phyloP scores from a whole-genome alignment of 1,140 invertebrate genomes.

The Neodiprion pinetum region DNA sequence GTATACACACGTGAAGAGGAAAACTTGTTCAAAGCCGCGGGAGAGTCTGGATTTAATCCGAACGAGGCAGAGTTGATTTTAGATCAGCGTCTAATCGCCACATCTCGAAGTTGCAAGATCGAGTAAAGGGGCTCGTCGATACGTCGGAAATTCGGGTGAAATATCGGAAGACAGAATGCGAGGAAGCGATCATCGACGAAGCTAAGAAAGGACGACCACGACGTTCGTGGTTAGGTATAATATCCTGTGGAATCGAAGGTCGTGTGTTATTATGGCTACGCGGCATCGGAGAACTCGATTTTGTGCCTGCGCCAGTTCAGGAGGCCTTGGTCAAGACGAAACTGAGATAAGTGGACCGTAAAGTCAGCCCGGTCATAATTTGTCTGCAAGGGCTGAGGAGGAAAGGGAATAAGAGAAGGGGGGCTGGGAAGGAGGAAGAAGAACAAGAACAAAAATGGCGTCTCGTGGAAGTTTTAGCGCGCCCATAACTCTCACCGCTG shows the following conservation, averaged over 20 bases:
- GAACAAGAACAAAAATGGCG: conserved; percentile 2
- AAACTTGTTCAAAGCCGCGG: too few relatives aligned
- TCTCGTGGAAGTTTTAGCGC: background rate
- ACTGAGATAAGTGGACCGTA: conserved; percentile 7
- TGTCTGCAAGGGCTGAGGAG: background rate
- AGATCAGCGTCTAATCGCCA: too few relatives aligned
- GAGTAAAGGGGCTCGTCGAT: too few relatives aligned
- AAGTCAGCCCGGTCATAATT: background rate
- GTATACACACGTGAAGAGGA: too few relatives aligned
- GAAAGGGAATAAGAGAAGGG: background rate
- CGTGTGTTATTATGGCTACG: too few relatives aligned
- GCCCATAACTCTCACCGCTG: background rate
- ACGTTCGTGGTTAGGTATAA: background rate
- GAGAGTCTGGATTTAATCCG: too few relatives aligned
- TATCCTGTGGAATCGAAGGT: background rate
- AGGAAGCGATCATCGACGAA: too few relatives aligned
- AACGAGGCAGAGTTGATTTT: too few relatives aligned
- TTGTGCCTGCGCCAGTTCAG: background rate
- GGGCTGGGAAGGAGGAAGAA: background rate
- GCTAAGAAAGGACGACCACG: background rate
- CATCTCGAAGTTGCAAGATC: too few relatives aligned
- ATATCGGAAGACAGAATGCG: too few relatives aligned
- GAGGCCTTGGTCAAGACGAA: background rate
- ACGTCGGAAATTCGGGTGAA: too few relatives aligned
- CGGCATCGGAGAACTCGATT: background rate